Percentiles rank a stretch among this genome's conserved stretches.
These are phyloP conservation scores for Cyprinodon tularosa DNA, from an alignment of 2,113 vertebrate species.

Conservation along the genomic window DNA sequence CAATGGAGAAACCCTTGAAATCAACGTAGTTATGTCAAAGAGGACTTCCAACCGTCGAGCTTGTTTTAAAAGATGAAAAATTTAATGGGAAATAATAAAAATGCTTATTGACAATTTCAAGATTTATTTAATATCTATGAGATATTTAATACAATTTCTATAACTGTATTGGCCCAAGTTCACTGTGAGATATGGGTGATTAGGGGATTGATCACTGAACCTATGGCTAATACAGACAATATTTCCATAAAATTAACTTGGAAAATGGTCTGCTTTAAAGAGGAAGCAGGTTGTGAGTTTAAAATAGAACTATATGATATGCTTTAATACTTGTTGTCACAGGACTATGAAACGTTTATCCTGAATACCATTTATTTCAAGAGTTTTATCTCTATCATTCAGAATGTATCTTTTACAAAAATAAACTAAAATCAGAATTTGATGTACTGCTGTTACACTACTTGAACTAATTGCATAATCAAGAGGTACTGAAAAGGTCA, in stretches of 20 bases:
- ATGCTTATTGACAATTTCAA: too few species aligned
- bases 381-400: not conserved
- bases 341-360: not conserved
- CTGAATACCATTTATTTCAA: not conserved
- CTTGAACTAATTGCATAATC: not conserved
- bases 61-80: too few species aligned
- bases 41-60: not conserved
- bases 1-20: not conserved
- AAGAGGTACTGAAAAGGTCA: not conserved
- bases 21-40: not conserved
- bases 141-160: too few species aligned
- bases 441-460: not conserved
- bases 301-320: not conserved
- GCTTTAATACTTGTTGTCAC: not conserved
- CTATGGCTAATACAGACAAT: too few species aligned
- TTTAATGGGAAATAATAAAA: too few species aligned
- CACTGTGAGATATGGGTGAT: not conserved
- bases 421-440: not conserved
- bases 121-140: too few species aligned
- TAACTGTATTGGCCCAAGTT: not conserved
- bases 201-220: not conserved
- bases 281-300: not conserved
- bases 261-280: too few species aligned
- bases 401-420: not conserved
- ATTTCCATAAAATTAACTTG: too few species aligned